These are phyloP conservation scores for Cataglyphis hispanica DNA, from an alignment of 1,140 invertebrate genomes.

Conservation along the genomic window DNA sequence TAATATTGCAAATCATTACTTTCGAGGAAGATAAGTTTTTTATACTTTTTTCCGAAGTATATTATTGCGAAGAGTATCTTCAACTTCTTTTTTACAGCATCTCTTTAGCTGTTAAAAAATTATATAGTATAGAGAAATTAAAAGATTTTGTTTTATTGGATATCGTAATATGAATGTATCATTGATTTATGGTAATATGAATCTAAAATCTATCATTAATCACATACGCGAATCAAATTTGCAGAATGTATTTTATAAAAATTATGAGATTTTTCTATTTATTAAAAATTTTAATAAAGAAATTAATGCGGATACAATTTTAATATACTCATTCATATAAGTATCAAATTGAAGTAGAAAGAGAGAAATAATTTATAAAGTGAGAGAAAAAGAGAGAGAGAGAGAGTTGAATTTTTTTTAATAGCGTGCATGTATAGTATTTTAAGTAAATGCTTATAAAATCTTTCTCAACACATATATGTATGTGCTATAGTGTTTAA, in stretches of 20 bases:
- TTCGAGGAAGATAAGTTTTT: not conserved
- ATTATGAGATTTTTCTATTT: not conserved
- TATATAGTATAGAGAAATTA: not conserved
- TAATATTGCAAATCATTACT: conserved; percentile 17
- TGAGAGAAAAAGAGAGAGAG: not conserved
- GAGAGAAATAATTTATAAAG: not conserved
- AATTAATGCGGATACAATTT: not conserved
- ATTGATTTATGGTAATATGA: not conserved
- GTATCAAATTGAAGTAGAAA: not conserved
- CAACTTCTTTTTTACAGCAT: not conserved
- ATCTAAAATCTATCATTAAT: not conserved
- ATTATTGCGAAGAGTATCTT: not conserved
- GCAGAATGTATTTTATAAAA: not conserved
- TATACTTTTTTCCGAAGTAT: not conserved
- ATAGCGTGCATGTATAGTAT: not conserved
- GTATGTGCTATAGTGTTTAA: not conserved
- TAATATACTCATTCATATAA: not conserved
- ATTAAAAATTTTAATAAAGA: not conserved
- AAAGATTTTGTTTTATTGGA: not conserved
- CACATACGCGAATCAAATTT: not conserved
- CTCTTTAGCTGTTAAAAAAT: not conserved
- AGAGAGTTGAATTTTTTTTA: not conserved
- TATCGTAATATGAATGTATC: not conserved
- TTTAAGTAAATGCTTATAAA: not conserved
- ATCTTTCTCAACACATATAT: not conserved